A percentile compares a stretch with the other conserved stretches of the same genome.
These are phyloP conservation scores for Drosophila vallismaia DNA, from an alignment of 2,888 invertebrate genomes.

Conservation along the genomic window DNA sequence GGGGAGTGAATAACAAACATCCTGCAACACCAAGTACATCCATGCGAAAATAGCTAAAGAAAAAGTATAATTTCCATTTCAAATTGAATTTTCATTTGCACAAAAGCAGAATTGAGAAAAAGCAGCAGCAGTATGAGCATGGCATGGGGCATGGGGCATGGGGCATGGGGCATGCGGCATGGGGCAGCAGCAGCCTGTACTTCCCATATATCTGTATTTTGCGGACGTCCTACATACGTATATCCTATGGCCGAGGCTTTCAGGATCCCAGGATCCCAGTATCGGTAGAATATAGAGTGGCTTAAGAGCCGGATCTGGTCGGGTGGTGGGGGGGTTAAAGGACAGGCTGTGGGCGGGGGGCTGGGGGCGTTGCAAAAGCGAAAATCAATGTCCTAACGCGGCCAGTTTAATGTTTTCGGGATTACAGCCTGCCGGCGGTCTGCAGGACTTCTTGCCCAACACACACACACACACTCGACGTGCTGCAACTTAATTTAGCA, in stretches of 20 bases:
- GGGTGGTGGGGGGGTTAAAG: too few species aligned
- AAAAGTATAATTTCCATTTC: constrained; percentile 57
- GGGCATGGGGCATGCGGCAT: neutral
- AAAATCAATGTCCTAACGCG: constrained; percentile 56
- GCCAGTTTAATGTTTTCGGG: constrained; percentile 50
- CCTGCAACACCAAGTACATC: constrained; percentile 15
- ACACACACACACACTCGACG: constrained; percentile 29
- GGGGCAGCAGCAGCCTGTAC: neutral
- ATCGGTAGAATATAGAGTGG: constrained; percentile 6
- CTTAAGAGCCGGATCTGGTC: constrained; percentile 25
- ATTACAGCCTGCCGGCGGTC: constrained; percentile 37
- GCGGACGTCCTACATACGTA: neutral
- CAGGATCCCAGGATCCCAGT: neutral
- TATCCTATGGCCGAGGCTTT: neutral
- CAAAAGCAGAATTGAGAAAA: constrained; percentile 27
- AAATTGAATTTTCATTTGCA: constrained; percentile 62
- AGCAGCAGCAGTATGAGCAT: constrained; percentile 1
- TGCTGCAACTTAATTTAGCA: constrained; percentile 50
- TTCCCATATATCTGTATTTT: constrained; percentile 2
- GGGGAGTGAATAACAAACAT: constrained; percentile 4
- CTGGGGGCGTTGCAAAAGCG: constrained; percentile 39
- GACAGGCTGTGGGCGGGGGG: neutral
- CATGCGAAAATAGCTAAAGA: constrained; percentile 44
- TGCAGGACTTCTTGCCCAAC: constrained; percentile 5
- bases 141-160: neutral